These are phyloP conservation scores for Ferdinandea cuprea DNA, from an alignment of 2,888 invertebrate genomes.

Conservation along the genomic window DNA sequence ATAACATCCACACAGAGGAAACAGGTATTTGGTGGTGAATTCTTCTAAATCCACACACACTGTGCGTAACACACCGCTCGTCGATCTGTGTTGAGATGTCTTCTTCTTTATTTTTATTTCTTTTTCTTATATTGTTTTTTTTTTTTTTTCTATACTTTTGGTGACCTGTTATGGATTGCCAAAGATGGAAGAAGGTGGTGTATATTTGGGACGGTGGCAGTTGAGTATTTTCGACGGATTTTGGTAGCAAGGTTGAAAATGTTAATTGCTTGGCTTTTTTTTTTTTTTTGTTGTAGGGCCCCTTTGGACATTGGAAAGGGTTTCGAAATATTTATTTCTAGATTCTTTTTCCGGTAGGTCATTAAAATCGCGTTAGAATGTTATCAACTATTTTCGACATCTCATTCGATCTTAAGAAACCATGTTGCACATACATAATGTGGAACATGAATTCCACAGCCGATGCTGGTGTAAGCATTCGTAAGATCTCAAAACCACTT, in stretches of 20 bases:
- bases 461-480: no score
- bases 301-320: not conserved
- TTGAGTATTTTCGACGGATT: conserved; percentile 23
- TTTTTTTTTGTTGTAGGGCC: not conserved
- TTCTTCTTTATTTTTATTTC: conserved; percentile 61
- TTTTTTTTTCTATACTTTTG: conserved; percentile 58
- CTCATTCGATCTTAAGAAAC: no score
- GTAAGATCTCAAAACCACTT: no score
- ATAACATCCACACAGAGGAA: conserved; percentile 68
- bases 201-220: conserved; percentile 35
- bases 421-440: no score
- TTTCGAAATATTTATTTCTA: not conserved
- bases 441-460: no score
- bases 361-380: no score
- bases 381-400: no score
- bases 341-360: no score
- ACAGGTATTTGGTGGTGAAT: conserved; percentile 74
- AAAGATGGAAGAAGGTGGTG: conserved; percentile 42
- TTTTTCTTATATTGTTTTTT: conserved; percentile 36
- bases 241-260: conserved; percentile 18
- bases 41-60: conserved; percentile 72
- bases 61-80: conserved; percentile 67
- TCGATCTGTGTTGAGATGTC: conserved; percentile 62
- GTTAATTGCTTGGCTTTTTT: conserved; percentile 19
- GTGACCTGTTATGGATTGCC: conserved; percentile 68